Evolutionary conservation across 1,140 invertebrate species (phyloP).

Genomic region (Coelopa frigida): DNA sequence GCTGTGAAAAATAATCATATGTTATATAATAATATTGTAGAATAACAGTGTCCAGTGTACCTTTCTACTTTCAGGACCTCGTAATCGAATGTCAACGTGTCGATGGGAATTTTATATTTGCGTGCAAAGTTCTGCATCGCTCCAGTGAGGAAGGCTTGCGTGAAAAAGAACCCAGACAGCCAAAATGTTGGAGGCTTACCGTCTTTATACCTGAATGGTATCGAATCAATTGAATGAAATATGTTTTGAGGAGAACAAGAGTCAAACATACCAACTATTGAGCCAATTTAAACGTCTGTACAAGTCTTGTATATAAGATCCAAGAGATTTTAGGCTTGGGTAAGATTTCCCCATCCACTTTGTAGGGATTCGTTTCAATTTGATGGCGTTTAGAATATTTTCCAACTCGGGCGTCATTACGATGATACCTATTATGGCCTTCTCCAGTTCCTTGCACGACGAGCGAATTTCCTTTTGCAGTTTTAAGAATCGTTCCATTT

Average conservation of each 20-base stretch:
- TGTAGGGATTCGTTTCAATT: slow-evolving; percentile 68
- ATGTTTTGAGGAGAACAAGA: neutral
- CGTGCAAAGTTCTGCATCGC: slow-evolving; percentile 87
- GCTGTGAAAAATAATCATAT: slow-evolving; percentile 11
- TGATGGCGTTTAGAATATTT: slow-evolving; percentile 57
- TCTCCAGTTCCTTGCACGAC: slow-evolving; percentile 65
- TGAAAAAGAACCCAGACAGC: slow-evolving; percentile 93
- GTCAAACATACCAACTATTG: slow-evolving; percentile 57
- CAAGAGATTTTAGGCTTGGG: slow-evolving; percentile 82
- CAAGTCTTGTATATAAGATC: slow-evolving; percentile 80
- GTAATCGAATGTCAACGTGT: slow-evolving; percentile 76
- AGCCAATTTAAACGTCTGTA: slow-evolving; percentile 69
- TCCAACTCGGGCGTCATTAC: slow-evolving; percentile 82
- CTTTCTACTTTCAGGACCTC: slow-evolving; percentile 53
- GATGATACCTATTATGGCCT: slow-evolving; percentile 77
- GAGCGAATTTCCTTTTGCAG: slow-evolving; percentile 56
- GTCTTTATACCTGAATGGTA: slow-evolving; percentile 48
- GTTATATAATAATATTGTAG: neutral
- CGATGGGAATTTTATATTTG: slow-evolving; percentile 80
- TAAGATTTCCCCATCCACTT: slow-evolving; percentile 79
- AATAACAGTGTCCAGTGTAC: slow-evolving; percentile 19
- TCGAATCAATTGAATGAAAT: too few species aligned
- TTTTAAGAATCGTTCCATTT: slow-evolving; percentile 84
- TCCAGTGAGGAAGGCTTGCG: slow-evolving; percentile 88
- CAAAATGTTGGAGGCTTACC: slow-evolving; percentile 80